Evolutionary conservation across 2,888 invertebrate genomes (phyloP).

Genomic region (Lasioglossum morio): DNA sequence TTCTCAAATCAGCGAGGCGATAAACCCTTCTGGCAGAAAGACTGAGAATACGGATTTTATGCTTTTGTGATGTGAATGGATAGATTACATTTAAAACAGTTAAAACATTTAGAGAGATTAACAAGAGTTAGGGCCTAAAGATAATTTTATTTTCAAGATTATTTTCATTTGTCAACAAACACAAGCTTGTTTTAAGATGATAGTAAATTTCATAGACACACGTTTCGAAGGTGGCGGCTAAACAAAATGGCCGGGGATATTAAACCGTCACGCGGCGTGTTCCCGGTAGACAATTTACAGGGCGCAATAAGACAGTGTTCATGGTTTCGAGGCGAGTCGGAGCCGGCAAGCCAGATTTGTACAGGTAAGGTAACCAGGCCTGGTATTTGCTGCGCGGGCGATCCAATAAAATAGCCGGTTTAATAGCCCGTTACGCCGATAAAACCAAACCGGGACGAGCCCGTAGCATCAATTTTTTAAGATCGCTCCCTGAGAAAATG

Average conservation of each 20-base stretch:
- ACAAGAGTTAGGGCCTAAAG: no score
- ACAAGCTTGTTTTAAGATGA: not conserved
- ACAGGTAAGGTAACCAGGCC: conserved; percentile 33
- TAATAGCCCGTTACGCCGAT: conserved; percentile 68
- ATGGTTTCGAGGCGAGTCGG: conserved; percentile 42
- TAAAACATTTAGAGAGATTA: not conserved
- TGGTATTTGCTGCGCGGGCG: conserved; percentile 53
- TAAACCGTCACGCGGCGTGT: not conserved
- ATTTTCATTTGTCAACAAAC: no score
- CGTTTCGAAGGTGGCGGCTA: not conserved
- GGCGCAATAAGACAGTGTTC: conserved; percentile 22
- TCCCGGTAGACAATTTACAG: conserved; percentile 21
- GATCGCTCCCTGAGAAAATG: conserved; percentile 52
- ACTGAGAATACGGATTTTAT: no score
- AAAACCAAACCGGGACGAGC: conserved; percentile 60
- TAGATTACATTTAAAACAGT: not conserved
- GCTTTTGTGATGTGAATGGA: not conserved
- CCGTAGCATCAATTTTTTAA: conserved; percentile 70
- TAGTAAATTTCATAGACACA: not conserved
- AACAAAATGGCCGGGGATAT: not conserved
- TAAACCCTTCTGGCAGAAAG: not conserved
- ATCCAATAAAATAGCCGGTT: conserved; percentile 70
- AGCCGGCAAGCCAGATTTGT: conserved; percentile 60
- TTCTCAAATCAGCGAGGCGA: not conserved
- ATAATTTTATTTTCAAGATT: no score